These are phyloP conservation scores for Amphiprion percula DNA, from an alignment of 2,113 vertebrate species.

Conservation along the genomic window DNA sequence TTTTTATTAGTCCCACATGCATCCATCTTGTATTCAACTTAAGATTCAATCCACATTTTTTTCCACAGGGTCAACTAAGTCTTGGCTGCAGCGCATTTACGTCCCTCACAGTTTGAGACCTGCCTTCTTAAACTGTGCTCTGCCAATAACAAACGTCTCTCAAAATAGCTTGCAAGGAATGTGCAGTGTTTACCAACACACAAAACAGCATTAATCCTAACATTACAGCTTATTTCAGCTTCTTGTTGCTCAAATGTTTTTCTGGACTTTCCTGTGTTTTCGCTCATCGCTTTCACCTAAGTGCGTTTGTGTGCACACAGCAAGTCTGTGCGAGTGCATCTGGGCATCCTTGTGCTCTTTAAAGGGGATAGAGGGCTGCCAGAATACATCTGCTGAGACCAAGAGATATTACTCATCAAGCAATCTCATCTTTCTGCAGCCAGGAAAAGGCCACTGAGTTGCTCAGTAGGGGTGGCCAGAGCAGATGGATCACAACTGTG, in stretches of 20 bases:
- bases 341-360: conserved; percentile 42
- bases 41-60: conserved; percentile 15
- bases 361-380: no score
- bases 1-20: conserved; percentile 35
- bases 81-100: neutral
- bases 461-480: conserved; percentile 68
- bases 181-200: neutral
- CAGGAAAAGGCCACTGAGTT: conserved; percentile 65
- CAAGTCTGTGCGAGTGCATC: conserved; percentile 20
- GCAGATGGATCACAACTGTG: conserved; percentile 79
- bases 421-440: conserved; percentile 54
- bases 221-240: neutral
- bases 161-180: neutral
- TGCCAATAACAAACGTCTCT: conserved; percentile 9
- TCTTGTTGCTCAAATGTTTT: neutral
- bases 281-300: neutral
- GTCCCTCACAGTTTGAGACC: neutral
- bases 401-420: conserved; percentile 52
- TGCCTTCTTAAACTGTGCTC: neutral
- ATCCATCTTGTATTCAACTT: conserved; percentile 11
- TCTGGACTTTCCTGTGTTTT: neutral
- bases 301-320: conserved; percentile 6
- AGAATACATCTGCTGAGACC: no score
- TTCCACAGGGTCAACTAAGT: conserved; percentile 10
- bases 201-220: conserved; percentile 6